Evolutionary conservation across 35 echinoderm and acorn worm species (phyloP).

Genomic region (Ophioderma brevispina): DNA sequence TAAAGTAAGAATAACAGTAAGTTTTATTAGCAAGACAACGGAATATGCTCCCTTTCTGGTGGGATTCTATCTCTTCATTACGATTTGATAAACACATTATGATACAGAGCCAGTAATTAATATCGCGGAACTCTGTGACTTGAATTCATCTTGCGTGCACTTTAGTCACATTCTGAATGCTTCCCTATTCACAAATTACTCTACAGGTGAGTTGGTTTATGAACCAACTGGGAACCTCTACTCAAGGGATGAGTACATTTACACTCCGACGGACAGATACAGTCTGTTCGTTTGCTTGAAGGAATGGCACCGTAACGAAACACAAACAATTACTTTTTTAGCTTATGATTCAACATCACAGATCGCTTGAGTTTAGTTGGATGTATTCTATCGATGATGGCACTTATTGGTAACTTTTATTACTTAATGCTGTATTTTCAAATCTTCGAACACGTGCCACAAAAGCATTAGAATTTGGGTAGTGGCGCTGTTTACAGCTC

Average conservation of each 20-base stretch:
- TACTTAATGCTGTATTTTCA: constrained; percentile 7
- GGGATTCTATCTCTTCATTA: neutral
- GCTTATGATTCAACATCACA: neutral
- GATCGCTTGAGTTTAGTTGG: neutral
- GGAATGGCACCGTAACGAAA: constrained; percentile 24
- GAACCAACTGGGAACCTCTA: constrained; percentile 1
- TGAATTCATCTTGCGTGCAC: neutral
- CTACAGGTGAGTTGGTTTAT: neutral
- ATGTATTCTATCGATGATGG: constrained; percentile 22
- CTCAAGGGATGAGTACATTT: neutral
- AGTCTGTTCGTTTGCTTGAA: constrained; percentile 19
- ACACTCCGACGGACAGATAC: constrained; percentile 13
- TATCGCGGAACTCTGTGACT: neutral
- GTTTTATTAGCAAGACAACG: neutral
- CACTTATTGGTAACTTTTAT: neutral
- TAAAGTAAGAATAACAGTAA: neutral
- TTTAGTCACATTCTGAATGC: constrained; percentile 5
- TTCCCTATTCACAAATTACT: neutral
- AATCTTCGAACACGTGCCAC: neutral
- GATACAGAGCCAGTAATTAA: neutral
- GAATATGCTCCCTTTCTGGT: neutral
- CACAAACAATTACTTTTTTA: constrained; percentile 1
- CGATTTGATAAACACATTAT: neutral
- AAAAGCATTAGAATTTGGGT: constrained; percentile 16
- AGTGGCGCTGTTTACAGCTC: constrained; percentile 16